Percentiles rank a stretch among this genome's conserved stretches.
Evolutionary conservation across 1,140 invertebrate genomes (phyloP).

Genomic region (Plutomurus gul): DNA sequence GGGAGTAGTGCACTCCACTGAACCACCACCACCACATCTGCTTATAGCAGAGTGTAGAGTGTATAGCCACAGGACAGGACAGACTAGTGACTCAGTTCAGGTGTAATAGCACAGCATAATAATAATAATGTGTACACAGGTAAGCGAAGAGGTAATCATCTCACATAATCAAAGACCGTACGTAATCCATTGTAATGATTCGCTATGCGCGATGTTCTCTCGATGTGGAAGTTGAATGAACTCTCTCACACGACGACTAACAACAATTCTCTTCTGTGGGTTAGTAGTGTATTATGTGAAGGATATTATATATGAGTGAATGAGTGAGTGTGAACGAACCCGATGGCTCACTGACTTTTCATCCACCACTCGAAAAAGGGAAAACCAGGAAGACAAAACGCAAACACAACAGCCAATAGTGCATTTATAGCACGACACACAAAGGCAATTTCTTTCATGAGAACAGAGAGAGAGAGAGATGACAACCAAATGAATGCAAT

Average conservation of each 20-base stretch:
- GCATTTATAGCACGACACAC: neutral
- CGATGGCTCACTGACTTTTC: neutral
- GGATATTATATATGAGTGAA: too few species aligned
- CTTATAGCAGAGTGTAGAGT: neutral
- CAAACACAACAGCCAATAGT: neutral
- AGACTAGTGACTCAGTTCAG: neutral
- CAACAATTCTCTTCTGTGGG: neutral
- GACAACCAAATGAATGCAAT: too few species aligned
- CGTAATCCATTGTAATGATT: constrained; percentile 5
- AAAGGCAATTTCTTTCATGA: too few species aligned
- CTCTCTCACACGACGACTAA: neutral
- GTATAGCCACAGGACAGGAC: neutral
- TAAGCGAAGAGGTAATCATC: neutral
- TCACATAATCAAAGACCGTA: neutral
- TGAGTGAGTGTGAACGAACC: neutral
- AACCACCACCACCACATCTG: too few species aligned
- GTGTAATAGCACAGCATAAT: neutral
- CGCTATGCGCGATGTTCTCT: too few species aligned
- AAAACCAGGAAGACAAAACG: constrained; percentile 34
- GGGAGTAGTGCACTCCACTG: neutral
- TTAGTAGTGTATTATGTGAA: too few species aligned
- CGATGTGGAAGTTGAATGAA: constrained; percentile 21
- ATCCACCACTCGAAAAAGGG: constrained; percentile 30
- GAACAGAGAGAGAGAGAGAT: too few species aligned
- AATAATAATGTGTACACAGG: neutral